These are phyloP conservation scores for Batillaria attramentaria DNA, from an alignment of 1,140 invertebrate species.

Conservation along the genomic window DNA sequence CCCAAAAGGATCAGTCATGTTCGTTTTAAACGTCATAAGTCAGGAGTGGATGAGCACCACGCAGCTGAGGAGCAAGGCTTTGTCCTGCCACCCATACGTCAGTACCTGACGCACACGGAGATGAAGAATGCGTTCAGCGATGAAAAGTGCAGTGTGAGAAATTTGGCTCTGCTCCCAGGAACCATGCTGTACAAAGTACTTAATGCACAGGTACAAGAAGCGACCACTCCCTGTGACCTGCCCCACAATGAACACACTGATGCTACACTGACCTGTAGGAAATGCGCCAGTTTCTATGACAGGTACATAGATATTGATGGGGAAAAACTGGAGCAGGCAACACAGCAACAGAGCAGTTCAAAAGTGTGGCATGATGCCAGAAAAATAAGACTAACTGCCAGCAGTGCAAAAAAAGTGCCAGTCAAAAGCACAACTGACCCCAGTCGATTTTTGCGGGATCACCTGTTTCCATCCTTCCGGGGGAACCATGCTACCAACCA, in stretches of 20 bases:
- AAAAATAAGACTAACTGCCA: background rate
- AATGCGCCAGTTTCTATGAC: background rate
- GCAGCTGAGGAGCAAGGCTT: no score
- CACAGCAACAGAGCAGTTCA: background rate
- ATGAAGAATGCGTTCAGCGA: background rate
- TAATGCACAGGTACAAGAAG: background rate
- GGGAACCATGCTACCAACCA: slow-evolving; percentile 1
- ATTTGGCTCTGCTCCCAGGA: background rate
- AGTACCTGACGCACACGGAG: background rate
- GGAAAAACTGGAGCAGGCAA: background rate
- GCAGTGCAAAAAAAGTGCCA: background rate
- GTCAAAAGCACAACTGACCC: background rate
- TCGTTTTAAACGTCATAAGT: no score
- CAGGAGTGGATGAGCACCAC: no score
- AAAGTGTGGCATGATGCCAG: background rate
- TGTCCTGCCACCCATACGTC: no score
- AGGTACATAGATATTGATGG: no score
- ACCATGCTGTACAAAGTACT: background rate
- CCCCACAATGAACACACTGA: background rate
- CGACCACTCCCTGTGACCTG: no score
- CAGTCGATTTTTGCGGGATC: background rate
- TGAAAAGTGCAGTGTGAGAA: background rate
- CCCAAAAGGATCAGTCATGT: no score
- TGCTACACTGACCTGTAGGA: background rate
- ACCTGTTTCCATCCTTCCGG: slow-evolving; percentile 4